phyloP scores from a whole-genome alignment of 2,797 vertebrate genomes.

The Carcharodon carcharias region DNA sequence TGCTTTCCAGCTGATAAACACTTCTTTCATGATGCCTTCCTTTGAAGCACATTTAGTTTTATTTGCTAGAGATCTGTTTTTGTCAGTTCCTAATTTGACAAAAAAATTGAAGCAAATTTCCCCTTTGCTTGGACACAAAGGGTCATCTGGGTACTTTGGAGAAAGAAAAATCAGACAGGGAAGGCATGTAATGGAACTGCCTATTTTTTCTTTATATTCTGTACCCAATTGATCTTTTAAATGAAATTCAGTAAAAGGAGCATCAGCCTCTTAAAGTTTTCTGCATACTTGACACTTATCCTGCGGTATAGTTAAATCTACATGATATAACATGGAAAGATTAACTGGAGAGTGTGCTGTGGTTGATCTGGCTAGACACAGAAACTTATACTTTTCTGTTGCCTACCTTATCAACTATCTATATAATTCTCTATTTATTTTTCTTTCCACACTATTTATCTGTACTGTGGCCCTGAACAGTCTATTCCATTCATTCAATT shows the following conservation, averaged over 20 bases:
- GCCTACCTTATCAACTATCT: not conserved
- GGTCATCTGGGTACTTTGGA: not conserved
- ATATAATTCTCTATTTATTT: not conserved
- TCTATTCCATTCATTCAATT: not conserved
- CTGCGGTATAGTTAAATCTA: not conserved
- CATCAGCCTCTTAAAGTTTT: not conserved
- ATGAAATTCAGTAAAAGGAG: not conserved
- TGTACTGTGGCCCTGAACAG: not conserved
- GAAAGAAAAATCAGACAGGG: not conserved
- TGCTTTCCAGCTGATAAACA: not conserved
- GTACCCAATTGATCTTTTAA: not conserved
- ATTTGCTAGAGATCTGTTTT: not conserved
- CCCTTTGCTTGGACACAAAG: not conserved
- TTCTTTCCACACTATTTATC: not conserved
- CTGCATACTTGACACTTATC: not conserved
- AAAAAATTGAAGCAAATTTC: not conserved
- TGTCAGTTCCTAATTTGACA: not conserved
- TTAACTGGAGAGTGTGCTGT: not conserved
- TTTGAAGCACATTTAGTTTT: not conserved
- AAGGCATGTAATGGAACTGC: not conserved
- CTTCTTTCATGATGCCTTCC: not conserved
- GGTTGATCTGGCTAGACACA: not conserved
- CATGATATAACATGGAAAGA: not conserved
- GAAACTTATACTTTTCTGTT: not conserved
- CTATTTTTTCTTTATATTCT: not conserved